Evolutionary conservation across 2,797 vertebrate genomes (phyloP).

Genomic region (Thaleichthys pacificus): DNA sequence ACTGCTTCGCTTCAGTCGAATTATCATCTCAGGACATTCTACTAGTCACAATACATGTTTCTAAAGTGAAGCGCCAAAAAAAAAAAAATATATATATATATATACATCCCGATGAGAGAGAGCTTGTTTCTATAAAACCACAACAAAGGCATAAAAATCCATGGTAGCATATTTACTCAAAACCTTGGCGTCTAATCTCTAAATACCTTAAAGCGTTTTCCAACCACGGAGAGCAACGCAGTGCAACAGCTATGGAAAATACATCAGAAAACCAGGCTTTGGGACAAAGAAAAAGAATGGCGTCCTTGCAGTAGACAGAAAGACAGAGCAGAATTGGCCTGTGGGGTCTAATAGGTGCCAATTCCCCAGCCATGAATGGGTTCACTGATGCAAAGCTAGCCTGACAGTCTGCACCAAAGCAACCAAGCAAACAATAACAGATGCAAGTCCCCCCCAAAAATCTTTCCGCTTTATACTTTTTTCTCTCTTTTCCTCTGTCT

Average conservation of each 20-base stretch:
- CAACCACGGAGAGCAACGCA: constrained; percentile 20
- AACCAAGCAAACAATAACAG: constrained; percentile 27
- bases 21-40: constrained; percentile 9
- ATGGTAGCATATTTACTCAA: constrained; percentile 39
- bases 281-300: constrained; percentile 24
- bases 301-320: constrained; percentile 11
- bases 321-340: constrained; percentile 4
- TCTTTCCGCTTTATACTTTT: constrained; percentile 23
- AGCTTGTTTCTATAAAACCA: too few species aligned
- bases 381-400: constrained; percentile 45
- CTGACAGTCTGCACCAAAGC: constrained; percentile 43
- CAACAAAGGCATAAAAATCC: too few species aligned
- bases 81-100: constrained; percentile 21
- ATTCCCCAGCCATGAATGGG: constrained; percentile 38
- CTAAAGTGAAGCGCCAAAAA: constrained; percentile 19
- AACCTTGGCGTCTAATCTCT: constrained; percentile 25
- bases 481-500: constrained; percentile 6
- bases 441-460: constrained; percentile 15
- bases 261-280: constrained; percentile 28
- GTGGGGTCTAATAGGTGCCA: constrained; percentile 31
- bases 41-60: constrained; percentile 24
- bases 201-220: constrained; percentile 36
- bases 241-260: constrained; percentile 16
- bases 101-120: constrained; percentile 15
- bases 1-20: constrained; percentile 23